Conservation (phyloP, 1,140 invertebrate genomes). For the Ceratina australensis region DNA sequence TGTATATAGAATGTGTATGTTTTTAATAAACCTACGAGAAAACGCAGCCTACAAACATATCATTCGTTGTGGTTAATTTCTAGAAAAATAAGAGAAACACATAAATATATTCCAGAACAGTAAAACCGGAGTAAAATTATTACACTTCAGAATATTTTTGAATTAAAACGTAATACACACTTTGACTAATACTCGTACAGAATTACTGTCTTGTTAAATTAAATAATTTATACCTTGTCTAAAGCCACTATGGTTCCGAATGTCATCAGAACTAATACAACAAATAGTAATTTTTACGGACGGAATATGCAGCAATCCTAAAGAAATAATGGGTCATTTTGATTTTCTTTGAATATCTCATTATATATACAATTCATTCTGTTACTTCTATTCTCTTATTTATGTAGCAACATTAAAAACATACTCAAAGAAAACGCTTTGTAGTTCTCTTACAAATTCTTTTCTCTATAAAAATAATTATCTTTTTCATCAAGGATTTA, state of each 20-base stretch:
- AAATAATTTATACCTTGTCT: conserved; percentile 15
- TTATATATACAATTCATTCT: background rate
- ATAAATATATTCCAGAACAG: background rate
- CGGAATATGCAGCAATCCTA: conserved; percentile 24
- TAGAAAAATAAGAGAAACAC: conserved; percentile 36
- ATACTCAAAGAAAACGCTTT: background rate
- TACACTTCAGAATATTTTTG: background rate
- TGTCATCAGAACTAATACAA: conserved; percentile 13
- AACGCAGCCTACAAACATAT: conserved; percentile 24
- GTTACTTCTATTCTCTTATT: conserved; percentile 10
- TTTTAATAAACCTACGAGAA: background rate
- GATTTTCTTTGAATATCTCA: conserved; percentile 1
- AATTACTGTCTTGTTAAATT: background rate
- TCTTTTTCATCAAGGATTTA: background rate
- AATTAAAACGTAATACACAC: conserved; percentile 22
- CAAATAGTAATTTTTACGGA: conserved; percentile 18
- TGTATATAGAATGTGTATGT: too few species aligned
- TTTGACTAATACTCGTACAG: conserved; percentile 41
- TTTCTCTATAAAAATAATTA: conserved; percentile 20
- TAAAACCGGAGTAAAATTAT: background rate
- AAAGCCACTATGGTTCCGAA: background rate
- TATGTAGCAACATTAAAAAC: conserved; percentile 30
- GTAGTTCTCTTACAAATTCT: background rate
- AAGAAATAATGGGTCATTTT: conserved; percentile 27
- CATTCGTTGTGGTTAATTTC: background rate